phyloP scores from a whole-genome alignment of 2,888 invertebrate genomes.

The Onchidella celtica region DNA sequence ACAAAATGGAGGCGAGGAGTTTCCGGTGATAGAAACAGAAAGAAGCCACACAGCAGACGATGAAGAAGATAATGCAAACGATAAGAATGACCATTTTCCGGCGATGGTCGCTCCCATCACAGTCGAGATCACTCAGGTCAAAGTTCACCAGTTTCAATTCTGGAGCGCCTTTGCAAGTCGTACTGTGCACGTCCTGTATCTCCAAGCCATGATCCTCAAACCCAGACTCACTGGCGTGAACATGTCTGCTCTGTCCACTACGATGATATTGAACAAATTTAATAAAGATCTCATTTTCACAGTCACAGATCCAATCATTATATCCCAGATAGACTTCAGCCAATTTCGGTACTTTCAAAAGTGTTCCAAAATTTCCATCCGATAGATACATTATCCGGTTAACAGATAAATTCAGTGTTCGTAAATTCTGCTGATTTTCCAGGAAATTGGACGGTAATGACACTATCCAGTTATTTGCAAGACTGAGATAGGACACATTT shows the following conservation, averaged over 20 bases:
- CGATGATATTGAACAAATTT: too few relatives aligned
- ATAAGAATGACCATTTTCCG: neutral
- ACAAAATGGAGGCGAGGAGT: constrained; percentile 32
- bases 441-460: constrained; percentile 25
- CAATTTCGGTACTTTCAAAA: neutral
- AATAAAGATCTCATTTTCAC: constrained; percentile 35
- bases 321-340: neutral
- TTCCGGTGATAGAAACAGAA: constrained; percentile 27
- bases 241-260: neutral
- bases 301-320: constrained; percentile 44
- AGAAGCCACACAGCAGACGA: neutral
- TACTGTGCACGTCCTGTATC: neutral
- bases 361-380: neutral
- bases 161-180: neutral
- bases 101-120: neutral
- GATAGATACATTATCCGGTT: constrained; percentile 16
- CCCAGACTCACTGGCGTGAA: too few relatives aligned
- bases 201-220: neutral
- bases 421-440: neutral
- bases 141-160: neutral
- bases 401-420: constrained; percentile 20
- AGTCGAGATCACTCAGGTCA: neutral
- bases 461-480: constrained; percentile 29
- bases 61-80: constrained; percentile 8
- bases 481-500: constrained; percentile 30